A percentile compares a stretch with the other conserved stretches of the same genome.
Evolutionary conservation across 2,797 vertebrate species (phyloP).

Genomic region (Poecilia wingei): DNA sequence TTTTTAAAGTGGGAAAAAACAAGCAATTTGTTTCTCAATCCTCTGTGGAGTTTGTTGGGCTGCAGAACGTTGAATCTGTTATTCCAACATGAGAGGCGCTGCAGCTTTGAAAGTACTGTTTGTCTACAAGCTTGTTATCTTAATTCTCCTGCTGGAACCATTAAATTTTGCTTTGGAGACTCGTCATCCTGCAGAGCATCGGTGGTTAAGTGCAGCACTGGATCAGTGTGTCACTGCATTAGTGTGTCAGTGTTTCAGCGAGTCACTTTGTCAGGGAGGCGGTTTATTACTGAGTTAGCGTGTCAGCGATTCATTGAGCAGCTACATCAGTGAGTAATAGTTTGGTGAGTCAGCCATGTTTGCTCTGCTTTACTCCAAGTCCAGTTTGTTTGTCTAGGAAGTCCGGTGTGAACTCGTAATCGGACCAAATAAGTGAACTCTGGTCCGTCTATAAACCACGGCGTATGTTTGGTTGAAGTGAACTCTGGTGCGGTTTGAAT

Average conservation of each 20-base stretch:
- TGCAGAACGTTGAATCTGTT: constrained; percentile 35
- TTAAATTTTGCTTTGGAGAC: background rate
- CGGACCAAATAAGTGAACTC: too few species aligned
- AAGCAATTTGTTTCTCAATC: constrained; percentile 52
- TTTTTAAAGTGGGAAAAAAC: constrained; percentile 38
- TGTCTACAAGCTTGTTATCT: constrained; percentile 13
- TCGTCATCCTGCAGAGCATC: background rate
- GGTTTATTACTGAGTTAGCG: background rate
- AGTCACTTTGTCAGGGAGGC: background rate
- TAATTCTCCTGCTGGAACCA: background rate
- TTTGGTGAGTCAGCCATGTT: background rate
- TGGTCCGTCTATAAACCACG: too few species aligned
- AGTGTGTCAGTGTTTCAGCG: background rate
- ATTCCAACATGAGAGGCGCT: constrained; percentile 39
- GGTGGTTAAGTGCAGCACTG: background rate
- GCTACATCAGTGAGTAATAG: background rate
- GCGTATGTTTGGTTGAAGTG: too few species aligned
- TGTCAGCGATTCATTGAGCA: background rate
- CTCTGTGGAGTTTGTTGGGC: constrained; percentile 41
- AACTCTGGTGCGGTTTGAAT: too few species aligned
- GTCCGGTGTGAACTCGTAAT: background rate
- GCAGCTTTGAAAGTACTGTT: constrained; percentile 20
- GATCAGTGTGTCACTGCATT: background rate
- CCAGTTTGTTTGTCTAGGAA: background rate
- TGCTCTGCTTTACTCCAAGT: too few species aligned